Evolutionary conservation across 1,140 invertebrate species (phyloP), one percentile per base, ranked within the genome.

Genomic region (Danaus melanippus): DNA sequence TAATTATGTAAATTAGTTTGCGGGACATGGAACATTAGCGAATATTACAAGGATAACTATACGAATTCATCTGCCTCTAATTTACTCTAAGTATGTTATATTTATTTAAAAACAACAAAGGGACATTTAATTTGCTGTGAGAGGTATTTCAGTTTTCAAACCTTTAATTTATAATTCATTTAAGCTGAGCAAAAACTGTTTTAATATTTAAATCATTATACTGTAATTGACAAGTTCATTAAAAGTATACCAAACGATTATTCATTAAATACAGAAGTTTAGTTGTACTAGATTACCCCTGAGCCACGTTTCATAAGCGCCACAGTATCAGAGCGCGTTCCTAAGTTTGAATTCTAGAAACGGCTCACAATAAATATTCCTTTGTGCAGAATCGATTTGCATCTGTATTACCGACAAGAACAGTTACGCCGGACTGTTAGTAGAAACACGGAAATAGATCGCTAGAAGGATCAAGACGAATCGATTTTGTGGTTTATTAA

Each of bases 1-100:
- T 77, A 77, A 79, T 79, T 81, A 77, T 77, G 72, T 54, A 76
- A 79, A 81, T 79, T 67, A 76, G 67, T 73, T 69, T 69, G 68
- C 52, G 66, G 68, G 53, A 73, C 67, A 75, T 59, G 60, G 55
- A 58, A 65, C 58, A 67, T 65, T 65, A 62, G 55, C 52, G 50
- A 50, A 48, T 56, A 67, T 72, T 71, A 72, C 56, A 64, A 44
- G 62, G 46, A 53, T 55, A 58, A 72, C 70, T 58, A 60, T 66
- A 55, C 47, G 46, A 32, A 32, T 32, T 1, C 21, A 32, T 32
- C 21, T 32, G 21, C 21, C 21, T 32, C 21, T 32, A 32, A 32
- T 32, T 32, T 32, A 32, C 7, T 32, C 7, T 32, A 32, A 1
- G 6, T 32, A 32, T 32, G 21, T 32, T n/a, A n/a, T 7, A 32